Base-by-base conservation (phyloP, 1,140 invertebrate genomes). In the Drosophila burlai region DNA sequence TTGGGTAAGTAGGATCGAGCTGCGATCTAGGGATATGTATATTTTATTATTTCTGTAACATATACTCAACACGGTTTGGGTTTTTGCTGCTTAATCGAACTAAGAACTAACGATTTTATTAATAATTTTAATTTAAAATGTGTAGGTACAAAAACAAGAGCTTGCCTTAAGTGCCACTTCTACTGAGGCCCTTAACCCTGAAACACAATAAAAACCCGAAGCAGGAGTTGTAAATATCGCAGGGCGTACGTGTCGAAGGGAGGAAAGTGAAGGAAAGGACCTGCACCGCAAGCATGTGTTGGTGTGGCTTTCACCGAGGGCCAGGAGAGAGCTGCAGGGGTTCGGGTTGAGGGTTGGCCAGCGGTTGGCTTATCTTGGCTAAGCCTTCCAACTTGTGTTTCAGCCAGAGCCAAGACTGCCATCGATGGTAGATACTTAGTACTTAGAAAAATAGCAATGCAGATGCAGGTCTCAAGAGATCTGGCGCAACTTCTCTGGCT, bases 181-280 rank as follows among this genome's bases (percentile, higher is more conserved):
- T 7, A 16, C 52, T 2, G 26, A 55, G 21, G 26, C 5, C 29
- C 21, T 18, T 72, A 55, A 72, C 18, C 60, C 47, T 46, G 1
- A 34, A 59, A 42, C 34, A 71, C 65, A 59, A 69, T 73, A 73
- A 73, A 73, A 73, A 71, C 59, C 54, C 46, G n/a, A 71, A 34
- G 9, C 26, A 62, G 54, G 46, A 50, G 72, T 45, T 75, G 49
- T 72, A 75, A 72, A 75, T 75, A 75, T 72, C 10, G 15, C 55
- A 21, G 26, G 11, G 38, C 24, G 64, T 62, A 72, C 66, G 67
- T 72, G 67, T 38, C 13, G 15, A 54, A n/a, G 21, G 38, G 10
- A 11, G 10, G 43, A 0, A 13, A 21, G 18, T 18, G 43, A 21
- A 2, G 29, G 16, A 3, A 24, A 29, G 29, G 29, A 50, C 47